Base-by-base conservation (phyloP, 2,113 vertebrate species). In the Alces alces region DNA sequence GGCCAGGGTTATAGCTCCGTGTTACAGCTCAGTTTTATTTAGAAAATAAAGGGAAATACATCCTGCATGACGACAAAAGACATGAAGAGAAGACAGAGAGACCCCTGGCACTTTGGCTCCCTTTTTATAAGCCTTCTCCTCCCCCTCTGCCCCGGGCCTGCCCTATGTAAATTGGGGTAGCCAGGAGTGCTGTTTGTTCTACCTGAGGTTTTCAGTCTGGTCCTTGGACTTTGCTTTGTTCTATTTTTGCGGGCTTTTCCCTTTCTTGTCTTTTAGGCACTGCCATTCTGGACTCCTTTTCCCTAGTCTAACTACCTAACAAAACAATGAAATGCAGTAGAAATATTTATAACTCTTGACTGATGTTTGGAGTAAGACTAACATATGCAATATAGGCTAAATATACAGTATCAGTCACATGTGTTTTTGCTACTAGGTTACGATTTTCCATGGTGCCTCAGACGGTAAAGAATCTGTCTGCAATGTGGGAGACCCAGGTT, bases 81-180 rank as follows among this genome's bases (percentile, higher is more conserved):
- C 0, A 2, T 0, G 0, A 70, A 70, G 64, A 70, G 64, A 36
- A 70, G 9, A 70, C n/a, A 36, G 19, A 70, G n/a, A 70, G 19
- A 70, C 1, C 2, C n/a, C n/a, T 36, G 10, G 66, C n/a, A 36
- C 19, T 36, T 36, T 36, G 19, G 19, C n/a, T 70, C 9, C 64
- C 19, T 70, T 70, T 70, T 70, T 36, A 70, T 36, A 1, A 11
- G 19, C 21, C 5, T 66, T 21, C n/a, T 36, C 33, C n/a, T 36
- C 10, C 9, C 9, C 19, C 9, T 21, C 47, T 50, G 47, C 47
- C 47, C 47, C 12, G 4, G 64, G 19, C 17, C 64, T 70, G n/a
- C 17, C 17, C 17, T 70, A 0, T 70, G n/a, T 70, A 70, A 11
- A 70, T 12, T 36, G 9, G 16, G 64, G 10, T 70, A 23, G 64